Evolutionary conservation across 2,888 invertebrate species (phyloP), one percentile per base, ranked within the genome.

Genomic region (Hyalella azteca): DNA sequence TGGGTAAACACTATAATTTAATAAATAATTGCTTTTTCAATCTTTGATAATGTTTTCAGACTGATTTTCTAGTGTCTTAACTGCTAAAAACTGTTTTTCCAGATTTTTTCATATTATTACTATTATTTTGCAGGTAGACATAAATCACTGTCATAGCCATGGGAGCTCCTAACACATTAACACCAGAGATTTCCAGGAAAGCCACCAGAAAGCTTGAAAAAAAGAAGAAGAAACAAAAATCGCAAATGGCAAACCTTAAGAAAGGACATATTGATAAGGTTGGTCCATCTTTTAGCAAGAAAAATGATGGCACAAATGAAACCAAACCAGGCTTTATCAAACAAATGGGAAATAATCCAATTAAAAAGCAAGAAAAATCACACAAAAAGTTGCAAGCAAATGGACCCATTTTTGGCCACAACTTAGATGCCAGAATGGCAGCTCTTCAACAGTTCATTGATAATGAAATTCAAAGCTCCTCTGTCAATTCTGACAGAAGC

Each of bases 401-500:
- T 32, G 75, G 75, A 22, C 45, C 45, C 2, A 41, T 0, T 11
- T 75, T 75, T 41, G 11, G 22, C n/a, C 29, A 45, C 7, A 75
- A 75, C 45, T 26, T 39, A 1, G 4, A n/a, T 75, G 40, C 75
- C 22, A 75, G 75, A 75, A 39, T 45, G 36, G 75, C 75, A 13
- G 75, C 75, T 75, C 45, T 75, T 5, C 15, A 75, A n/a, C 41
- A 22, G 40, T 75, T 39, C 19, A 75, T 75, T 41, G 29, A 75
- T 5, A 75, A 41, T 75, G 75, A 75, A 45, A 39, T 36, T 59
- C 7, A 29, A 9, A 59, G 15, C 22, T 19, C 59, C 7, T 11
- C 59, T 59, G 7, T 15, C 29, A 59, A 19, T n/a, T 9, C 9
- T 59, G 22, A 19, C 11, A 59, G n/a, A n/a, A 19, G 36, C 36